Conservation (phyloP, 2,113 vertebrate species). For the Anguilla rostrata region DNA sequence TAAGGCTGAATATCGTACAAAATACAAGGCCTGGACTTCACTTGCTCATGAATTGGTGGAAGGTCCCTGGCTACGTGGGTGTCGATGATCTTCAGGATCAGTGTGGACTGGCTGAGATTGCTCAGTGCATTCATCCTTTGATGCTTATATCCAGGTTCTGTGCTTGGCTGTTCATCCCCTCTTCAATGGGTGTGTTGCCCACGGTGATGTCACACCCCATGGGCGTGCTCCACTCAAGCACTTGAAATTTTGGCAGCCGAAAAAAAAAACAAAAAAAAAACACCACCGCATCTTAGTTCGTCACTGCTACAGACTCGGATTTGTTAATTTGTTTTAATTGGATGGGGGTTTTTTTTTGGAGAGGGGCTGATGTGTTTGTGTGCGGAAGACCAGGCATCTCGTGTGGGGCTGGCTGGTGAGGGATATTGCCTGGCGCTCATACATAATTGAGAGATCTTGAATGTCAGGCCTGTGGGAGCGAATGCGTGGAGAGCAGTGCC, state of each 20-base stretch:
- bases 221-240: slow-evolving; percentile 46
- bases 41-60: not conserved
- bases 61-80: not conserved
- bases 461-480: slow-evolving; percentile 80
- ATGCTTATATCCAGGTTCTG: not conserved
- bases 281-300: slow-evolving; percentile 68
- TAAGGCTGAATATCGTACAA: not conserved
- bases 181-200: not conserved
- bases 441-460: slow-evolving; percentile 82
- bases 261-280: not conserved
- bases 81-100: not conserved
- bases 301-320: slow-evolving; percentile 71
- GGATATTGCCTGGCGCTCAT: slow-evolving; percentile 81
- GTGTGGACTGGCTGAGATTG: not conserved
- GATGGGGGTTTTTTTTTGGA: slow-evolving; percentile 64
- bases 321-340: slow-evolving; percentile 77
- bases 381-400: slow-evolving; percentile 79
- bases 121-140: not conserved
- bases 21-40: not conserved
- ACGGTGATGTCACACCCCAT: slow-evolving; percentile 31
- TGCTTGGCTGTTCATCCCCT: slow-evolving; percentile 28
- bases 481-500: slow-evolving; percentile 69
- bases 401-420: slow-evolving; percentile 74
- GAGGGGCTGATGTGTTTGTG: slow-evolving; percentile 64
- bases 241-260: slow-evolving; percentile 64